Conservation (phyloP, 2,113 vertebrate genomes). For the Choloepus hoffmanni region DNA sequence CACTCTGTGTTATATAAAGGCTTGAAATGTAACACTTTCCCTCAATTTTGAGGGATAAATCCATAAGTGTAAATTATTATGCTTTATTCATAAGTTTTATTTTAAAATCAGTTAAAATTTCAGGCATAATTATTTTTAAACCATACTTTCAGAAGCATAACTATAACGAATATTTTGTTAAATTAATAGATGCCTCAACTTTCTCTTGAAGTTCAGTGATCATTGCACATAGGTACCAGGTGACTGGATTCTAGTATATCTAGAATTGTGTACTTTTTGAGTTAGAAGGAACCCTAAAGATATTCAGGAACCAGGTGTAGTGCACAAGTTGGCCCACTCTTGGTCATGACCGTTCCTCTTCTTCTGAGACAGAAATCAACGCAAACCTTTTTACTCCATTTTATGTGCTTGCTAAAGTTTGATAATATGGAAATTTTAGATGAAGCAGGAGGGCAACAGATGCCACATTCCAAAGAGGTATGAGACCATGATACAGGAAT, state of each 20-base stretch:
- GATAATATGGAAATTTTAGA: not conserved
- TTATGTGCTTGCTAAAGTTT: not conserved
- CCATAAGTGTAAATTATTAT: slow-evolving; percentile 61
- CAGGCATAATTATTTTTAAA: slow-evolving; percentile 66
- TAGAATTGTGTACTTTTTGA: not conserved
- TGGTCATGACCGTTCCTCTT: not conserved
- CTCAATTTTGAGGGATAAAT: slow-evolving; percentile 61
- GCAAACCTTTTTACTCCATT: not conserved
- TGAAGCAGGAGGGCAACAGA: not conserved
- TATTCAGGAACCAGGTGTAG: not conserved
- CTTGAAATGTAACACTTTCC: slow-evolving; percentile 55
- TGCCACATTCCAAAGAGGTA: not conserved
- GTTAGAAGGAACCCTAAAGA: not conserved
- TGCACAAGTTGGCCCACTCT: not conserved
- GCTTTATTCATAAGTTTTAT: slow-evolving; percentile 70
- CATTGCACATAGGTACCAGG: not conserved
- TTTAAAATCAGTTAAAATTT: slow-evolving; percentile 72
- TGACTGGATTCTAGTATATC: not conserved
- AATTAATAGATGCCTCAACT: not conserved
- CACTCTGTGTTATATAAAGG: slow-evolving; percentile 58
- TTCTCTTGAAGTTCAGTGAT: slow-evolving; percentile 48
- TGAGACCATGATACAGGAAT: not conserved
- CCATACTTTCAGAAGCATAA: slow-evolving; percentile 39
- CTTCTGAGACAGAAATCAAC: not conserved
- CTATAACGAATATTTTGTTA: not conserved